Conservation (phyloP, 1,140 invertebrate genomes). For the Diabrotica undecimpunctata region DNA sequence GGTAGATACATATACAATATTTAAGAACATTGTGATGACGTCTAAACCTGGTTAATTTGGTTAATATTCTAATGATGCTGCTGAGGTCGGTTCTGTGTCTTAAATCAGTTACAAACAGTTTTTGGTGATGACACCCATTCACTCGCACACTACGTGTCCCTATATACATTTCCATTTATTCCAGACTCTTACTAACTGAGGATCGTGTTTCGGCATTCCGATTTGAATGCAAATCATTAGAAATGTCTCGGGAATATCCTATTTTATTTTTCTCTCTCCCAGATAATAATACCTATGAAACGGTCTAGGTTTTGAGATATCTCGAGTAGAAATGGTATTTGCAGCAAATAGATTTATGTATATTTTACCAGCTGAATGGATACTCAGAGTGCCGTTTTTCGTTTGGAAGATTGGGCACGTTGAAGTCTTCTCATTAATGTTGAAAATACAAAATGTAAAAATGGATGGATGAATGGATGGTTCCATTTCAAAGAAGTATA, state of each 20-base stretch:
- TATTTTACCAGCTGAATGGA: constrained; percentile 1
- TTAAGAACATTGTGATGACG: too few species aligned
- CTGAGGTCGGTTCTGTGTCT: too few species aligned
- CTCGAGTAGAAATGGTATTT: constrained; percentile 2
- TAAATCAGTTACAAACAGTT: not conserved
- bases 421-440: too few species aligned
- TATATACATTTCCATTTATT: not conserved
- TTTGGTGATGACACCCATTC: not conserved
- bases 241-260: not conserved
- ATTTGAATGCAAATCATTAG: not conserved
- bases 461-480: too few species aligned
- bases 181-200: not conserved
- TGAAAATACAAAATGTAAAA: too few species aligned
- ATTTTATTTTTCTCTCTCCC: not conserved
- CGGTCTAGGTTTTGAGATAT: not conserved
- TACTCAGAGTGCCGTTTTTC: not conserved
- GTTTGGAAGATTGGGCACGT: not conserved
- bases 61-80: too few species aligned
- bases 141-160: not conserved
- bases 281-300: not conserved
- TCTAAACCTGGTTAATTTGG: too few species aligned
- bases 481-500: too few species aligned
- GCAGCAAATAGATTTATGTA: not conserved
- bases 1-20: too few species aligned
- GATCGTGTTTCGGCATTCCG: not conserved